phyloP scores from a whole-genome alignment of 64 coral and sea anemone species.

The Astreopora myriophthalma region DNA sequence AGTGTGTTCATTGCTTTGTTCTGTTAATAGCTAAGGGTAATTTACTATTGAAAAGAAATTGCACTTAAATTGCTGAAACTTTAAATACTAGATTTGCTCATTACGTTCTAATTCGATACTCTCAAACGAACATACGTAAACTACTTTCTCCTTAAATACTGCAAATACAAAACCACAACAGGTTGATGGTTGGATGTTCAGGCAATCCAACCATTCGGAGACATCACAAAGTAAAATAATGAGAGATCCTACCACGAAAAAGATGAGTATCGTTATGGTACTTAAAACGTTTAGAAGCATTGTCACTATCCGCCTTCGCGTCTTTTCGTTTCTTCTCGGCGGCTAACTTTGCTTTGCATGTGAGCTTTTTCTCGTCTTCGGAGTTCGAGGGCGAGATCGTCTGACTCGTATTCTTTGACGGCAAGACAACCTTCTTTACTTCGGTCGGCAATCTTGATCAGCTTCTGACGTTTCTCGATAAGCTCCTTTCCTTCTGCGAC shows the following conservation, averaged over 20 bases:
- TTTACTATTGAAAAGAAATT: no score
- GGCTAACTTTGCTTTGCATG: not conserved
- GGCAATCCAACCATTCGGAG: not conserved
- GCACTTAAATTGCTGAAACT: no score
- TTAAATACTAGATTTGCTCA: no score
- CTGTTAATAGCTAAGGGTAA: no score
- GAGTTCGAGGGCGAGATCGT: slow-evolving; percentile 25
- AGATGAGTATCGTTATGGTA: not conserved
- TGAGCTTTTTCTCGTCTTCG: not conserved
- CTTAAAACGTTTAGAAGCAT: no score
- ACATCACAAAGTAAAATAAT: not conserved
- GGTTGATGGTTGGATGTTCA: slow-evolving; percentile 31
- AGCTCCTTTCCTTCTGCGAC: not conserved
- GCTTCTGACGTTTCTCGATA: slow-evolving; percentile 19
- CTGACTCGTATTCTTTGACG: slow-evolving; percentile 25
- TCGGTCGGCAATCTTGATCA: slow-evolving; percentile 26
- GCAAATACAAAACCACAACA: slow-evolving; percentile 1
- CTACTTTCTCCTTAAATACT: slow-evolving; percentile 18
- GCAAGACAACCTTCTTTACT: not conserved
- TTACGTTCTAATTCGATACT: slow-evolving; percentile 32
- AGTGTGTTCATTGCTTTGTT: no score
- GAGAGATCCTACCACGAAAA: slow-evolving; percentile 26
- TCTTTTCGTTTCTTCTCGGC: not conserved
- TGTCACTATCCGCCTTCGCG: not conserved
- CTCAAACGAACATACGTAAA: slow-evolving; percentile 43